These are phyloP conservation scores for Rhorus exstirpatorius DNA, from an alignment of 2,888 invertebrate genomes.

Conservation along the genomic window DNA sequence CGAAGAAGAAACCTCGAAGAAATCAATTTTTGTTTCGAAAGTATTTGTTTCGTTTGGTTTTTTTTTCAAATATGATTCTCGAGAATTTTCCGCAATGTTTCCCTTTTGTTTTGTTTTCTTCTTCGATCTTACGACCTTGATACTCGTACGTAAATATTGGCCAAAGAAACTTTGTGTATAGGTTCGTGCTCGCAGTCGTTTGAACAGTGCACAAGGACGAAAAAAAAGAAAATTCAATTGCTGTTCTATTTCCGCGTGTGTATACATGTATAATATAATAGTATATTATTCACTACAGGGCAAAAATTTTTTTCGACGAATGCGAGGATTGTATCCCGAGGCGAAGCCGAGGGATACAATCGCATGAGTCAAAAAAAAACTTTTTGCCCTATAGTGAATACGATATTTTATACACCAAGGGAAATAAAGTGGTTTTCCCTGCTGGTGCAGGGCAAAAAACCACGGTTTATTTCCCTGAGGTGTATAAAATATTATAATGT, in stretches of 20 bases:
- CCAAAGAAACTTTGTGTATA: neutral
- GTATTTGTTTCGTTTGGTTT: constrained; percentile 72
- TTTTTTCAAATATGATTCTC: neutral
- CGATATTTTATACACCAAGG: no score
- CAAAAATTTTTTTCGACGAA: no score
- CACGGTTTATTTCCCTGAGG: no score
- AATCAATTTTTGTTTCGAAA: constrained; percentile 69
- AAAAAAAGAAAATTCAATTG: no score
- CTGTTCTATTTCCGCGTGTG: constrained; percentile 49
- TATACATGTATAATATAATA: no score
- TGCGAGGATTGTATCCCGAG: no score
- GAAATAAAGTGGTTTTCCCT: no score
- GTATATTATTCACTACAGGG: no score
- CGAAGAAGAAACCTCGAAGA: constrained; percentile 49
- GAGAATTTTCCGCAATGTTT: neutral
- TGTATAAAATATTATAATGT: constrained; percentile 60
- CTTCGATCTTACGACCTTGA: constrained; percentile 9
- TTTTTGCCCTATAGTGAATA: no score
- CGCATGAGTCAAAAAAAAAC: no score
- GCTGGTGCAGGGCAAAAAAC: no score
- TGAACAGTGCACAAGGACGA: constrained; percentile 2
- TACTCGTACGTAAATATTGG: neutral
- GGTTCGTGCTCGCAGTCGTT: constrained; percentile 32
- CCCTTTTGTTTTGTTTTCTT: constrained; percentile 1
- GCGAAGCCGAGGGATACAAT: no score